Percentiles rank a stretch among this genome's conserved stretches.
Conservation (phyloP, 2,113 vertebrate species). For the Polyodon spathula region DNA sequence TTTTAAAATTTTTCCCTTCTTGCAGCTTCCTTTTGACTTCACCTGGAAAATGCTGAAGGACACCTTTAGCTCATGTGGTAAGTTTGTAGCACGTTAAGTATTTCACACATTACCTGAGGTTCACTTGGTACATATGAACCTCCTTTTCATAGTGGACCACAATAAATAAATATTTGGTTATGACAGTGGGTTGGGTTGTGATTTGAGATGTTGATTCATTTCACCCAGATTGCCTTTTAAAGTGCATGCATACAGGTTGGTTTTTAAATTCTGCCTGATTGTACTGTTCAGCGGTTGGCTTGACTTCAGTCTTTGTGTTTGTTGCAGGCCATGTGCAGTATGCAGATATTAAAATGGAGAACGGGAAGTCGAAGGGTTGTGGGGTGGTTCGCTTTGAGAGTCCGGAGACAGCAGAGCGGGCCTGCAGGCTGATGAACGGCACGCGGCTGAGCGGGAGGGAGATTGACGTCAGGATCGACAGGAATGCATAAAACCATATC, state of each 20-base stretch:
- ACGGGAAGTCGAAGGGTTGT: constrained; percentile 95
- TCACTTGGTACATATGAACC: too few species aligned
- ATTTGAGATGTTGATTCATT: too few species aligned
- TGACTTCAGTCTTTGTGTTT: constrained; percentile 1
- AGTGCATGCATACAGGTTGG: background rate
- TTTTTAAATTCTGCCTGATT: background rate
- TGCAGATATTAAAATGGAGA: constrained; percentile 96
- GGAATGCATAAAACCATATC: constrained; percentile 72
- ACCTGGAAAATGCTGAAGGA: constrained; percentile 98
- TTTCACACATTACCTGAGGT: constrained; percentile 20
- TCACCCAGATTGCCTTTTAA: too few species aligned
- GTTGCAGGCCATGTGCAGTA: constrained; percentile 83
- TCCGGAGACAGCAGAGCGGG: constrained; percentile 83
- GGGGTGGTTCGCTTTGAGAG: constrained; percentile 90
- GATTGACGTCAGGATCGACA: constrained; percentile 91
- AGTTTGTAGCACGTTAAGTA: too few species aligned
- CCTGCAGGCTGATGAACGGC: constrained; percentile 92
- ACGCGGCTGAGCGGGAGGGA: constrained; percentile 85
- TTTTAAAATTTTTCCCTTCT: background rate
- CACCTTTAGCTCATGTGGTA: constrained; percentile 91
- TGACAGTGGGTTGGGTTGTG: too few species aligned
- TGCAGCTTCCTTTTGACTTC: constrained; percentile 91
- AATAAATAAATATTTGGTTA: too few species aligned
- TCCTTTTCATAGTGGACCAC: too few species aligned
- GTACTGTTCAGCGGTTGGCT: background rate